Evolutionary conservation across 35 echinoderm and acorn worm genomes (phyloP).

Genomic region (Hemicentrotus pulcherrimus): DNA sequence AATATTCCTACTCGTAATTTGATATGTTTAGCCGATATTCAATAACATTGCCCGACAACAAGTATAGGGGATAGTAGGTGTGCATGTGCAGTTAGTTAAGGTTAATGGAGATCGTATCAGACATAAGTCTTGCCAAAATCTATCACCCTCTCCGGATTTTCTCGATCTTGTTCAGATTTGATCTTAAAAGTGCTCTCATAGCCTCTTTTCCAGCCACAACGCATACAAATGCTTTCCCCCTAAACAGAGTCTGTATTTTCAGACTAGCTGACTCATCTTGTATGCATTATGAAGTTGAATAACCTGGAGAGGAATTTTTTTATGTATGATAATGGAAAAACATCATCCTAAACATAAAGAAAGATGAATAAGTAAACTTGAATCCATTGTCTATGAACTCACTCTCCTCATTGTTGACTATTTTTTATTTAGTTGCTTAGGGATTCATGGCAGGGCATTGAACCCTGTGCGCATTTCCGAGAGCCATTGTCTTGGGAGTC

Average conservation of each 20-base stretch:
- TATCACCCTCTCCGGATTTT: neutral
- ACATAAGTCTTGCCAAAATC: neutral
- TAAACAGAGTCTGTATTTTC: neutral
- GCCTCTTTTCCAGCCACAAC: neutral
- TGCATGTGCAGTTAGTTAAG: neutral
- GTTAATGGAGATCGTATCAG: neutral
- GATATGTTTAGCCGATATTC: neutral
- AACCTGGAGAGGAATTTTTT: neutral
- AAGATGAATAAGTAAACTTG: neutral
- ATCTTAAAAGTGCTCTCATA: neutral
- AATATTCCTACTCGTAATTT: slow-evolving; percentile 5
- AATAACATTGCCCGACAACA: neutral
- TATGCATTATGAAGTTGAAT: neutral
- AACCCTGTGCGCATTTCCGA: neutral
- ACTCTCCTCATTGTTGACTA: neutral
- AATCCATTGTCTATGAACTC: neutral
- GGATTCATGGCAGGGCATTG: neutral
- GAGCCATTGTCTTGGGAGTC: neutral
- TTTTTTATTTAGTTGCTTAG: neutral
- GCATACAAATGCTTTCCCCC: neutral
- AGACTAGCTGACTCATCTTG: neutral
- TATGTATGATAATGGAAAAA: neutral
- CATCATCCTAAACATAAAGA: neutral
- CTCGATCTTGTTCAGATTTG: neutral
- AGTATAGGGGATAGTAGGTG: neutral